Evolutionary conservation across 2,888 invertebrate genomes (phyloP).

Genomic region (Rhamnusium bicolor): DNA sequence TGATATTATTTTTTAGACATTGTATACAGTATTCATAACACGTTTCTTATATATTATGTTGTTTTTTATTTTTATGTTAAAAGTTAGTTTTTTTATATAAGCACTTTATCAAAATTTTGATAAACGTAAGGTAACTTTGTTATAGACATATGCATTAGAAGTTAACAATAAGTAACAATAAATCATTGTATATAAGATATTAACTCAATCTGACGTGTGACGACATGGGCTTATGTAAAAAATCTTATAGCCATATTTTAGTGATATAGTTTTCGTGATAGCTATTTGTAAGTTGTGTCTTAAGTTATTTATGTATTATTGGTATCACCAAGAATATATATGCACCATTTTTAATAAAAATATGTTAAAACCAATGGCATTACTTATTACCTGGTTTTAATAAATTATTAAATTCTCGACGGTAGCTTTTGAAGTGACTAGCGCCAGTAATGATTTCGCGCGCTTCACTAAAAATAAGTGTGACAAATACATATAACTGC

Average conservation of each 20-base stretch:
- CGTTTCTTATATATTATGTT: not conserved
- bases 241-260: conserved; percentile 55
- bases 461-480: no score
- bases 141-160: not conserved
- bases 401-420: no score
- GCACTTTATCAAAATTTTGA: not conserved
- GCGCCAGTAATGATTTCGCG: no score
- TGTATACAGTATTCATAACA: conserved; percentile 16
- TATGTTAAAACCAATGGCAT: not conserved
- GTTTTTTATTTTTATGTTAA: conserved; percentile 6
- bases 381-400: not conserved
- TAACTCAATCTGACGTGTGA: conserved; percentile 7
- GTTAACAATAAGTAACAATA: not conserved
- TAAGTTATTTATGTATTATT: conserved; percentile 52
- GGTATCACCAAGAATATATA: conserved; percentile 49
- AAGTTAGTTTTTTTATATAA: not conserved
- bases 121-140: conserved; percentile 1
- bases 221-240: conserved; percentile 38
- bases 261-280: conserved; percentile 58
- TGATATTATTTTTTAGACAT: conserved; percentile 19
- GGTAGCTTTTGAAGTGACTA: no score
- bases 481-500: no score
- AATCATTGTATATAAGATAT: conserved; percentile 24
- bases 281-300: conserved; percentile 49
- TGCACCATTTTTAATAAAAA: conserved; percentile 49